phyloP scores from a whole-genome alignment of 2,888 invertebrate species.

The Cheilosia vulpina region DNA sequence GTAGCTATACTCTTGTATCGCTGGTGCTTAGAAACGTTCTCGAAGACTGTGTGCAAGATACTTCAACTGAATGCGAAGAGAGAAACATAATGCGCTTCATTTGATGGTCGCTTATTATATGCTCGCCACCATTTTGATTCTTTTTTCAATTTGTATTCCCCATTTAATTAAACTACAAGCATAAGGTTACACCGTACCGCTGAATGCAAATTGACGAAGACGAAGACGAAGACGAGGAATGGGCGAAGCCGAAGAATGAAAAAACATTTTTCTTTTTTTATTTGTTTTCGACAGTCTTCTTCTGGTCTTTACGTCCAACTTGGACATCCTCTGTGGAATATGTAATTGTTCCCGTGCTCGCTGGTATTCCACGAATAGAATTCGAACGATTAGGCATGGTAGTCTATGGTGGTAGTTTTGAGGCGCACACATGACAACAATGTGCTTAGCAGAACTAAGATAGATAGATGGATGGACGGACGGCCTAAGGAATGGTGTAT shows the following conservation, averaged over 20 bases:
- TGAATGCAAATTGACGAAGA: slow-evolving; percentile 68
- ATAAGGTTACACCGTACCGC: slow-evolving; percentile 29
- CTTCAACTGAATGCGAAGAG: slow-evolving; percentile 1
- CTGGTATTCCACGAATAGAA: slow-evolving; percentile 59
- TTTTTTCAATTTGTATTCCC: slow-evolving; percentile 20
- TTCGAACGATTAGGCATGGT: slow-evolving; percentile 48
- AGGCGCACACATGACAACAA: slow-evolving; percentile 49
- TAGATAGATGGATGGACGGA: slow-evolving; percentile 53
- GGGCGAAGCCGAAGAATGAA: slow-evolving; percentile 20
- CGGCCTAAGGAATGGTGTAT: slow-evolving; percentile 56
- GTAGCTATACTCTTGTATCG: neutral
- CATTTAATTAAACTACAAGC: slow-evolving; percentile 61
- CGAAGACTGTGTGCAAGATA: slow-evolving; percentile 10
- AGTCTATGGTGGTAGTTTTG: slow-evolving; percentile 1
- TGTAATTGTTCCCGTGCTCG: slow-evolving; percentile 54
- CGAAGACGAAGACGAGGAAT: slow-evolving; percentile 32
- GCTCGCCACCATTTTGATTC: slow-evolving; percentile 32
- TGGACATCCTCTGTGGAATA: slow-evolving; percentile 70
- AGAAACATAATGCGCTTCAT: slow-evolving; percentile 40
- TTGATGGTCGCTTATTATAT: slow-evolving; percentile 39
- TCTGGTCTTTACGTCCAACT: slow-evolving; percentile 55
- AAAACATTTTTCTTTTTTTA: neutral
- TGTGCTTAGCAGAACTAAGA: slow-evolving; percentile 29
- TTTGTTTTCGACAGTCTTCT: slow-evolving; percentile 20
- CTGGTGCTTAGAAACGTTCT: slow-evolving; percentile 41